A percentile compares a stretch with the other conserved stretches of the same genome.
These are phyloP conservation scores for Lochmaea capreae DNA, from an alignment of 2,888 invertebrate species.

Conservation along the genomic window DNA sequence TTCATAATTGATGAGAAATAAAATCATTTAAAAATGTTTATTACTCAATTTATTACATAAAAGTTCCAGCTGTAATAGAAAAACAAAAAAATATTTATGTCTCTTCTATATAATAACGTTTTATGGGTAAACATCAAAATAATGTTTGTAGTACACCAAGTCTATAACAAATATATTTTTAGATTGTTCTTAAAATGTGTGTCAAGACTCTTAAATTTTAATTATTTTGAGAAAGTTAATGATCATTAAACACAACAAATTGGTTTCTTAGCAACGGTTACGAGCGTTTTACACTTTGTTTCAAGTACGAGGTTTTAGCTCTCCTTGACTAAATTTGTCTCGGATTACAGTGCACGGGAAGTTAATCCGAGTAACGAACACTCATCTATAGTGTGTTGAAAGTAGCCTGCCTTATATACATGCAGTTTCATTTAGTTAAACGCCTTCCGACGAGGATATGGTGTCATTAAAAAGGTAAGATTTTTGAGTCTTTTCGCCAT, in stretches of 20 bases:
- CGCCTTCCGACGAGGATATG: no score
- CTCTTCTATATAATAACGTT: not conserved
- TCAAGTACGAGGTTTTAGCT: not conserved
- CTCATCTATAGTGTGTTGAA: not conserved
- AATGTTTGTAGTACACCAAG: not conserved
- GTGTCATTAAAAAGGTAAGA: no score
- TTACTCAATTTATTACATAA: not conserved
- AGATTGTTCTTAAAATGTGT: slow-evolving; percentile 4
- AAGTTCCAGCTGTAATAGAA: not conserved
- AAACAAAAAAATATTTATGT: not conserved
- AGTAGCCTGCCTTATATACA: not conserved
- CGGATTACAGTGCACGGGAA: not conserved
- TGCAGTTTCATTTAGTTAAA: no score
- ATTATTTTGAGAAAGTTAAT: slow-evolving; percentile 7
- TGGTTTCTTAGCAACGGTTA: not conserved
- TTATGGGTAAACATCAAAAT: slow-evolving; percentile 1
- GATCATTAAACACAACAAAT: slow-evolving; percentile 5
- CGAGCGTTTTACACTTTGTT: not conserved
- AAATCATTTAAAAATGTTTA: no score
- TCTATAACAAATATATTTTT: not conserved
- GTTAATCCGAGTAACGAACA: not conserved
- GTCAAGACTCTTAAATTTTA: slow-evolving; percentile 4
- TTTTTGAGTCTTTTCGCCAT: no score
- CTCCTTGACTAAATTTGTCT: not conserved
- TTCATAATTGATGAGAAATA: no score